These are phyloP conservation scores for Lasioglossum malachurum DNA, from an alignment of 2,888 invertebrate genomes.

Conservation along the genomic window DNA sequence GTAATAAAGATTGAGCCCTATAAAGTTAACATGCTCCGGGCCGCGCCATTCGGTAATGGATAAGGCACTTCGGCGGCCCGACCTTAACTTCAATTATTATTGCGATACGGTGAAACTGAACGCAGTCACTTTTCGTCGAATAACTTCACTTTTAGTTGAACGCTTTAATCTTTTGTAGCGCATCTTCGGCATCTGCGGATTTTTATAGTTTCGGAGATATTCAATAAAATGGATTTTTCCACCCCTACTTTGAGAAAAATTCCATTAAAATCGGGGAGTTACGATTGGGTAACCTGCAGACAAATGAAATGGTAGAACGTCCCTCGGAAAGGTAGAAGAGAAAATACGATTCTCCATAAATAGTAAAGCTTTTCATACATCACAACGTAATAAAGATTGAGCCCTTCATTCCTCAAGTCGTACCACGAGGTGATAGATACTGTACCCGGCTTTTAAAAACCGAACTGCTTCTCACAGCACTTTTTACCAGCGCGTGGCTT, in stretches of 20 bases:
- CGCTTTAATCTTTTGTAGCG: no score
- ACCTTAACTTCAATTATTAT: slow-evolving; percentile 17
- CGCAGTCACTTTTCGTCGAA: not conserved
- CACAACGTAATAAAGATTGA: not conserved
- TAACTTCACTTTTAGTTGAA: no score
- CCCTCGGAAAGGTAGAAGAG: not conserved
- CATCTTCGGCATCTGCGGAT: no score
- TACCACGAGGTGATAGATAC: not conserved
- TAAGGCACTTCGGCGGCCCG: not conserved
- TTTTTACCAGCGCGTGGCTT: not conserved
- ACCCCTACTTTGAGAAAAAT: no score
- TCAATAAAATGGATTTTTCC: no score
- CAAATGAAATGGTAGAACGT: not conserved
- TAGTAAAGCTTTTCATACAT: not conserved
- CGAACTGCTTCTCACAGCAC: not conserved
- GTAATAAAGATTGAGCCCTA: slow-evolving; percentile 36
- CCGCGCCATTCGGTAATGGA: not conserved
- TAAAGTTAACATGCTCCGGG: slow-evolving; percentile 26
- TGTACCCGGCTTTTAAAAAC: not conserved
- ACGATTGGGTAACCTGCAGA: no score
- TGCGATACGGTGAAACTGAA: not conserved
- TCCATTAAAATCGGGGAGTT: no score
- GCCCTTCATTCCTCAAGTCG: not conserved
- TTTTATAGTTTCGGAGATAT: no score
- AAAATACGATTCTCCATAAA: not conserved